These are phyloP conservation scores for Kradibia gibbosae DNA, from an alignment of 1,140 invertebrate genomes.

Conservation along the genomic window DNA sequence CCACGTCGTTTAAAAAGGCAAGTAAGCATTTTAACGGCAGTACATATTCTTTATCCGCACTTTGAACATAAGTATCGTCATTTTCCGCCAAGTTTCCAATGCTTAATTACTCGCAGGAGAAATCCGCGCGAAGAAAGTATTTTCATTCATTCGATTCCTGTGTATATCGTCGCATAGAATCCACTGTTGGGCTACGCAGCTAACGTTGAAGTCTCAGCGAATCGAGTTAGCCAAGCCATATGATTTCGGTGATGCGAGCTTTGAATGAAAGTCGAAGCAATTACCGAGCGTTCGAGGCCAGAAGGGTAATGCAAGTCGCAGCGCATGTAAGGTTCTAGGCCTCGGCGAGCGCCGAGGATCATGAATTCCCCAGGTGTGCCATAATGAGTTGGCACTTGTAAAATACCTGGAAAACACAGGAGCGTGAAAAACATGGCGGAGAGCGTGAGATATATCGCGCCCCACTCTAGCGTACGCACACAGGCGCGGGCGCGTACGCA, in stretches of 20 bases:
- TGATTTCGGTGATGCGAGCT: background rate
- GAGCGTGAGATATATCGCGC: constrained; percentile 5
- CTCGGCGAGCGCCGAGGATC: constrained; percentile 3
- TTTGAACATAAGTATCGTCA: too few relatives aligned
- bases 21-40: too few relatives aligned
- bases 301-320: background rate
- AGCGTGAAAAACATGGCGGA: constrained; percentile 42
- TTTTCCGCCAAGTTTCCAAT: too few relatives aligned
- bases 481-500: background rate
- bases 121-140: too few relatives aligned
- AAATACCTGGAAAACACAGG: constrained; percentile 41
- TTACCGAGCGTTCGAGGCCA: background rate
- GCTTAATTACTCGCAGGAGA: too few relatives aligned
- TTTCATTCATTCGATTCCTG: too few relatives aligned
- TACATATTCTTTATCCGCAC: too few relatives aligned
- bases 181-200: too few relatives aligned
- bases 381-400: constrained; percentile 42
- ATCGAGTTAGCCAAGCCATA: too few relatives aligned
- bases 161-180: too few relatives aligned
- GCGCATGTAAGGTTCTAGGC: background rate
- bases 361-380: constrained; percentile 18
- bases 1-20: too few relatives aligned
- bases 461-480: background rate
- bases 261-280: background rate
- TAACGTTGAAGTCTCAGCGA: too few relatives aligned